phyloP scores from a whole-genome alignment of 2,113 vertebrate genomes.

The Abramis brama region DNA sequence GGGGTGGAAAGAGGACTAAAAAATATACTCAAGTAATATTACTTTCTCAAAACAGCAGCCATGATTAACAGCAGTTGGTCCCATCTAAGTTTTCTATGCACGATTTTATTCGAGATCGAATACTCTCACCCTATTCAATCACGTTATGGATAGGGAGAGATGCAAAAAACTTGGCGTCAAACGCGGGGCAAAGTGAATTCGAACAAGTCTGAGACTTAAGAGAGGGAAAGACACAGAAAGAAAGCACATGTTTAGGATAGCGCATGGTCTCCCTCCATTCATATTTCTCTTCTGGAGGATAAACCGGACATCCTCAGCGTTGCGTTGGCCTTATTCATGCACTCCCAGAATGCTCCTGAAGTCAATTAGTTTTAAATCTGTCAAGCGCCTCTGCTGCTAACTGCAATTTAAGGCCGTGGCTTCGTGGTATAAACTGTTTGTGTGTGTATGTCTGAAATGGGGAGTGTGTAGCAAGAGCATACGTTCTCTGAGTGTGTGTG shows the following conservation, averaged over 20 bases:
- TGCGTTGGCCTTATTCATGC: conserved; percentile 42
- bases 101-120: no score
- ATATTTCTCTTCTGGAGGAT: background rate
- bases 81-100: no score
- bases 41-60: no score
- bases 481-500: background rate
- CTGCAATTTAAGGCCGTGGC: conserved; percentile 33
- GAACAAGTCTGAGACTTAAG: background rate
- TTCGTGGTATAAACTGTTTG: conserved; percentile 28
- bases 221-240: background rate
- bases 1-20: no score
- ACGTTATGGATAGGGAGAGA: background rate
- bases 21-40: no score
- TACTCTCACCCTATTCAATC: no score
- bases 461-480: conserved; percentile 19
- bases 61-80: no score
- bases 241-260: background rate
- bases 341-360: conserved; percentile 28
- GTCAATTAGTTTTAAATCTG: conserved; percentile 47
- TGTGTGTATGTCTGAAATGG: conserved; percentile 16
- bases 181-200: background rate
- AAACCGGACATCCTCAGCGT: conserved; percentile 11
- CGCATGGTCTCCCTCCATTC: background rate
- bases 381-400: conserved; percentile 33
- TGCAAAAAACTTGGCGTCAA: background rate